Evolutionary conservation across 1,140 invertebrate genomes (phyloP).

Genomic region (Caerostris extrusa): DNA sequence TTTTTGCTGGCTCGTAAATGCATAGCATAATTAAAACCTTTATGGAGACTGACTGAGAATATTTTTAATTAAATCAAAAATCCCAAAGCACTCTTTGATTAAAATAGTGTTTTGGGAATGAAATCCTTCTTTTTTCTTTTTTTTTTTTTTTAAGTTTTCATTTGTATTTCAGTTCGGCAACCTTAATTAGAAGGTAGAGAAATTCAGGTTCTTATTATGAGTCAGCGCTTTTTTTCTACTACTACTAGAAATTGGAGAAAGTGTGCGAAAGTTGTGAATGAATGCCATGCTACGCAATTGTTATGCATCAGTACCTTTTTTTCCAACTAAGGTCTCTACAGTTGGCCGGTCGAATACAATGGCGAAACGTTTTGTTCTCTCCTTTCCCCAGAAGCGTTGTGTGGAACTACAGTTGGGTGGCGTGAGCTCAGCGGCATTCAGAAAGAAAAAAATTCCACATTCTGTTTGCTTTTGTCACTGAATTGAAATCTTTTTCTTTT

Average conservation of each 20-base stretch:
- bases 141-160: too few relatives aligned
- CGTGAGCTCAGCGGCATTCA: constrained; percentile 1
- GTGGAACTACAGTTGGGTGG: constrained; percentile 53
- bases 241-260: constrained; percentile 21
- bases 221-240: neutral
- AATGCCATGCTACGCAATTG: neutral
- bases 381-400: neutral
- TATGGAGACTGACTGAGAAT: too few relatives aligned
- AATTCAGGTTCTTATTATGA: neutral
- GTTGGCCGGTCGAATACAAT: constrained; percentile 7
- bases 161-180: neutral
- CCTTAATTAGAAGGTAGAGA: neutral
- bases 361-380: neutral
- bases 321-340: neutral
- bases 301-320: neutral
- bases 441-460: neutral
- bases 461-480: constrained; percentile 20
- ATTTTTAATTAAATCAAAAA: too few relatives aligned
- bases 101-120: too few relatives aligned
- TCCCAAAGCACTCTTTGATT: too few relatives aligned
- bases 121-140: too few relatives aligned
- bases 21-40: too few relatives aligned
- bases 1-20: too few relatives aligned
- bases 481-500: constrained; percentile 35
- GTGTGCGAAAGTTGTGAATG: constrained; percentile 20